A percentile compares a stretch with the other conserved stretches of the same genome.
Evolutionary conservation across 2,113 vertebrate species (phyloP).

Genomic region (Pongo pygmaeus): DNA sequence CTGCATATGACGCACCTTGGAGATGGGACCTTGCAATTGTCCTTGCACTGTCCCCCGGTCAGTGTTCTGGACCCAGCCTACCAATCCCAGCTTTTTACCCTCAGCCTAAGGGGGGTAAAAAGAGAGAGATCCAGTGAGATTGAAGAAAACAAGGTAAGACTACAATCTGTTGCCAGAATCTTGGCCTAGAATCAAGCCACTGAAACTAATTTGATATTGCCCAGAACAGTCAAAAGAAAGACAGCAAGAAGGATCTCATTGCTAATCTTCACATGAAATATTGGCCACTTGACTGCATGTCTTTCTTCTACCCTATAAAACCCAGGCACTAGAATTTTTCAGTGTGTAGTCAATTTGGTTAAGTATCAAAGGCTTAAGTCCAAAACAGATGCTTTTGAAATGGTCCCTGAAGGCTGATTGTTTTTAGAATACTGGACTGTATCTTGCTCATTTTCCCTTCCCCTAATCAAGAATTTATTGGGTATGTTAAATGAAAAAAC

Average conservation of each 20-base stretch:
- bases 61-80: slow-evolving; percentile 97
- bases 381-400: slow-evolving; percentile 60
- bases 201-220: slow-evolving; percentile 71
- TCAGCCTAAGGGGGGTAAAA: slow-evolving; percentile 86
- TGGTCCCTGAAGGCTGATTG: slow-evolving; percentile 25
- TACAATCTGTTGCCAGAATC: slow-evolving; percentile 46
- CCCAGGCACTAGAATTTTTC: slow-evolving; percentile 47
- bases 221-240: slow-evolving; percentile 69
- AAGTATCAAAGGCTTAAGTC: slow-evolving; percentile 37
- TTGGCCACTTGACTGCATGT: slow-evolving; percentile 30
- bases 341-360: slow-evolving; percentile 21
- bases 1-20: slow-evolving; percentile 90
- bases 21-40: slow-evolving; percentile 83
- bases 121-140: neutral
- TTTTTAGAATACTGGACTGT: slow-evolving; percentile 34
- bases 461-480: slow-evolving; percentile 46
- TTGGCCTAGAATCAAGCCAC: slow-evolving; percentile 63
- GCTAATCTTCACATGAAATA: slow-evolving; percentile 41
- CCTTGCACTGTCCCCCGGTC: slow-evolving; percentile 90
- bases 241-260: slow-evolving; percentile 34
- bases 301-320: slow-evolving; percentile 41
- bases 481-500: slow-evolving; percentile 40
- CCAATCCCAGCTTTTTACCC: slow-evolving; percentile 90
- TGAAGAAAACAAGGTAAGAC: slow-evolving; percentile 39
- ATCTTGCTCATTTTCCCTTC: slow-evolving; percentile 43